These are phyloP conservation scores for Nomada flava DNA, from an alignment of 2,888 invertebrate genomes.

Conservation along the genomic window DNA sequence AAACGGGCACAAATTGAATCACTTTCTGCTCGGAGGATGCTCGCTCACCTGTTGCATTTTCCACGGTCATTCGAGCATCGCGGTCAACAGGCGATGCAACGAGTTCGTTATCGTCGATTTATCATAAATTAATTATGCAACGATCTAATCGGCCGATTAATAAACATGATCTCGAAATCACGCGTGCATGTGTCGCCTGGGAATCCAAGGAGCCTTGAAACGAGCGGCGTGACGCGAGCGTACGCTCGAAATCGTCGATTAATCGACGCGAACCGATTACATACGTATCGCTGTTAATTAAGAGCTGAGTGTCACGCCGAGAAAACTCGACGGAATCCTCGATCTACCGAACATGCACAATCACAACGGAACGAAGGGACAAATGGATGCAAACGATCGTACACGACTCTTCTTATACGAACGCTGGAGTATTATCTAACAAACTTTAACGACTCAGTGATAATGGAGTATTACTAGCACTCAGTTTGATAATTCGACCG, in stretches of 20 bases:
- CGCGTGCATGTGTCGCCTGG: neutral
- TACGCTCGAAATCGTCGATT: neutral
- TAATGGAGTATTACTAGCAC: constrained; percentile 39
- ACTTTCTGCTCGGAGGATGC: constrained; percentile 51
- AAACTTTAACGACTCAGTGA: neutral
- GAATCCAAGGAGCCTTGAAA: constrained; percentile 35
- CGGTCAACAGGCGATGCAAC: constrained; percentile 65
- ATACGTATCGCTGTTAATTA: neutral
- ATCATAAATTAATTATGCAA: constrained; percentile 81
- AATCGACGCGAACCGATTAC: neutral
- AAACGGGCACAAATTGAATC: neutral
- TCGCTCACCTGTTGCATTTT: constrained; percentile 68
- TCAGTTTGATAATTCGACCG: constrained; percentile 23
- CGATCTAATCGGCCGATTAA: constrained; percentile 68
- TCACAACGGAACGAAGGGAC: neutral
- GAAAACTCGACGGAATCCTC: too few species aligned
- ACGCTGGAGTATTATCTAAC: constrained; percentile 2
- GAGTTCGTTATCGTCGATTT: constrained; percentile 62
- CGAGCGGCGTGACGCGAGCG: constrained; percentile 13
- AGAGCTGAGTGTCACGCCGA: too few species aligned
- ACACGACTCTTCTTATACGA: too few species aligned
- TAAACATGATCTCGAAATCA: constrained; percentile 57
- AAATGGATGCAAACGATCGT: constrained; percentile 8
- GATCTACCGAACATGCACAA: constrained; percentile 1
- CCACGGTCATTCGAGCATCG: constrained; percentile 35